These are phyloP conservation scores for Drosophila fuyamai DNA, from an alignment of 1,140 invertebrate genomes.

Conservation along the genomic window DNA sequence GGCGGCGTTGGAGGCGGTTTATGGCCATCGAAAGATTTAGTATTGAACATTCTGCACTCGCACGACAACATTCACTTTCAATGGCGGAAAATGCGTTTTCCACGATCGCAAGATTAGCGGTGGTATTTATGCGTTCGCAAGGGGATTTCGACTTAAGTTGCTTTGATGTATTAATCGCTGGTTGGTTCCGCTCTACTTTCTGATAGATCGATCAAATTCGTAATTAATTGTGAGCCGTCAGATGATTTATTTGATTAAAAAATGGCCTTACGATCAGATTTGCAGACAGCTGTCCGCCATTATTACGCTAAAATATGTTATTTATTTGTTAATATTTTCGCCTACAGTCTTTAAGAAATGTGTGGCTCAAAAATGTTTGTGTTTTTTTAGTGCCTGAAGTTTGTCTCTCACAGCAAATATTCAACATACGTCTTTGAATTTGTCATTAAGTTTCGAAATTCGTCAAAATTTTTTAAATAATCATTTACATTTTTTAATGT, in stretches of 20 bases:
- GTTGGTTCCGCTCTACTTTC: conserved; percentile 42
- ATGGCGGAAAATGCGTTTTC: conserved; percentile 70
- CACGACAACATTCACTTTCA: conserved; percentile 76
- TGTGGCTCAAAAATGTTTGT: not conserved
- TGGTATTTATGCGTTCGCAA: conserved; percentile 25
- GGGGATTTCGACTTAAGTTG: conserved; percentile 16
- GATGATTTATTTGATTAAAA: conserved; percentile 41
- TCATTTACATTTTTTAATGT: no score
- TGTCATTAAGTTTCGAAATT: no score
- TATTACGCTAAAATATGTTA: conserved; percentile 21
- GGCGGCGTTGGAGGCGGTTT: conserved; percentile 56
- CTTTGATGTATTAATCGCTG: conserved; percentile 44
- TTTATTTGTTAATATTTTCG: conserved; percentile 12
- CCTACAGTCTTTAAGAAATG: not conserved
- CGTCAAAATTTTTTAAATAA: no score
- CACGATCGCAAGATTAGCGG: conserved; percentile 35
- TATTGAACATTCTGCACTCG: conserved; percentile 43
- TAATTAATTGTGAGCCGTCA: conserved; percentile 39
- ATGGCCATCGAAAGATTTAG: conserved; percentile 33
- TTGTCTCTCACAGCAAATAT: no score
- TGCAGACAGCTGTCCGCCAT: conserved; percentile 5
- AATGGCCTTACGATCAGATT: conserved; percentile 18
- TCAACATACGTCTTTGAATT: no score
- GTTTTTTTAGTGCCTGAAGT: not conserved
- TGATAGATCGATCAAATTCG: conserved; percentile 39